Base-by-base conservation (phyloP, 2,888 invertebrate species). In the Sycophila texana region DNA sequence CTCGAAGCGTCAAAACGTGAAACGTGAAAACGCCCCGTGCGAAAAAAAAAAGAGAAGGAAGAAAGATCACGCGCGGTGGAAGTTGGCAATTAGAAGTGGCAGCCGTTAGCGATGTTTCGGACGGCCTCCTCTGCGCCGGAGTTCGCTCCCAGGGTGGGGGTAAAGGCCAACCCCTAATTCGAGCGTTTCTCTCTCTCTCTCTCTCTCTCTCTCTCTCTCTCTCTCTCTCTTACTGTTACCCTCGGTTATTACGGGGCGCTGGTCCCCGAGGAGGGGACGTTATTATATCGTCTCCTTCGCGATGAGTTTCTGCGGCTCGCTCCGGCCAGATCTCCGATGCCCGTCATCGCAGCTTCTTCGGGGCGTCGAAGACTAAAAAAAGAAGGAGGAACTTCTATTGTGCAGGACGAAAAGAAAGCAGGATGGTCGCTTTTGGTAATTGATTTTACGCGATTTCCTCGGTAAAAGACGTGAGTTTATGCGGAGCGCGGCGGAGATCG, bases 251-350 rank as follows among this genome's bases (percentile, higher is more conserved):
- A 87, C 85, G 82, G 85, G 84, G 82, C 82, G 86, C 83, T 85
- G 85, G 39, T 39, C 84, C 84, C 79, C 80, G 86, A 85, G 86
- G 84, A 84, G 12, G 10, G 39, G 84, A 87, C 85, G 86, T 86
- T 87, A 87, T 88, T 88, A 87, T 87, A 87, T 86, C 85, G 30
- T 84, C 85, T 86, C 82, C 83, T 83, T 82, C 83, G 74, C 67
- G 70, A 79, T 79, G 74, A 79, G 70, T 70, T 65, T 74, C 53
- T 68, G 67, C 16, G 70, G 20, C 57, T 79, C 26, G 10, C 14
- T 39, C 39, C 7, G 10, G 39, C 7, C 39, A 1, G 10, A 39
- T 39, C 10, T 57, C 55, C 12, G 26, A 53, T 30, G 18, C 14
- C 60, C 20, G 0, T 53, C 53, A 39, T 10, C 7, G 39, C n/a